Evolutionary conservation across 2,888 invertebrate species (phyloP), one percentile per base, ranked within the genome.

Genomic region (Nasonovia ribisnigri): DNA sequence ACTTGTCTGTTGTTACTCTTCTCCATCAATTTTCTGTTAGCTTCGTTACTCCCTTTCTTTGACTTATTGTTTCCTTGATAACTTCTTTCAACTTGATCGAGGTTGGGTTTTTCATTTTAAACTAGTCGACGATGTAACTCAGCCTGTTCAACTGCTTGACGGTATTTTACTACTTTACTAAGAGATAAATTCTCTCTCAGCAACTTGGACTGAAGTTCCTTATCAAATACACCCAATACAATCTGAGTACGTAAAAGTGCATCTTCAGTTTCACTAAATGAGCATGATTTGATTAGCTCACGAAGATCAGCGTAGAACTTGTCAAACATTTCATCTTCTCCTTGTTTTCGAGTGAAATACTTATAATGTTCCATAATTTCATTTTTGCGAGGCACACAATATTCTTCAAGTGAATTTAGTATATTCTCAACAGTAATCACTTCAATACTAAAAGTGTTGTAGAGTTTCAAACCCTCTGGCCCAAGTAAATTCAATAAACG

Each of bases 331-430:
- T 94, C 94, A 87, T 92, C 84, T 84, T n/a, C 43, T 77, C 77
- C 54, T 92, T 94, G 95, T 20, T 91, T 87, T 24, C 94, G 84
- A 46, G 77, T 94, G 46, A 94, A 94, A 84, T 94, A 95, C 46
- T 93, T 90, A 88, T 89, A 94, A 57, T 94, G 94, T 54, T 94
- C 95, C 92, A 94, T 94, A 24, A 90, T 88, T 94, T 94, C 94
- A 94, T 94, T 95, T 90, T 94, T 94, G 36, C 84, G 54, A 29
- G 94, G 94, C 1, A 88, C 88, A 48, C 94, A 94, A 94, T 94
- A 90, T 43, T 87, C 88, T 92, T 94, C 94, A 26, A 94, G 86
- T 36, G 54, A 84, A 20, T 94, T 67, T 54, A 94, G 88, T 46
- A 94, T 92, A 60, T 90, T 92, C 94, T 94, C 94, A 77, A 86